These are phyloP conservation scores for Nesospiza acunhae DNA, from an alignment of 2,113 vertebrate species.

Conservation along the genomic window DNA sequence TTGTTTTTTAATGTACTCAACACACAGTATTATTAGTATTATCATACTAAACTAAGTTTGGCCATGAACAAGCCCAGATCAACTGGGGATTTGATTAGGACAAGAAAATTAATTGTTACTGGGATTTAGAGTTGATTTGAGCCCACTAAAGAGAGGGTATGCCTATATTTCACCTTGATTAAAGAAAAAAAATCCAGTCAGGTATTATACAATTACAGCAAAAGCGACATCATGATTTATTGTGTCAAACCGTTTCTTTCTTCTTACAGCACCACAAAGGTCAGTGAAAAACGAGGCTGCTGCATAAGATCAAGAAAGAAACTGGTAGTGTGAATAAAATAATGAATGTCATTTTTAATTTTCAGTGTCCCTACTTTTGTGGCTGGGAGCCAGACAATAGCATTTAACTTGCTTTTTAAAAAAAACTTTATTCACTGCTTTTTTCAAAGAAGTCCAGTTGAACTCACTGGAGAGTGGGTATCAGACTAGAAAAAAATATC, in stretches of 20 bases:
- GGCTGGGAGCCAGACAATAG: not conserved
- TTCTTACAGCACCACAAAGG: constrained; percentile 16
- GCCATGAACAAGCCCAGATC: not conserved
- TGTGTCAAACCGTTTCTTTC: constrained; percentile 18
- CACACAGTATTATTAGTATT: not conserved
- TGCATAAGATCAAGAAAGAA: not conserved
- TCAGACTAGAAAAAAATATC: not conserved
- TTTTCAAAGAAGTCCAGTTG: not conserved
- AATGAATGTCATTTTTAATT: constrained; percentile 39
- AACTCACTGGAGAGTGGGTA: not conserved
- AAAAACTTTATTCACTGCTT: not conserved
- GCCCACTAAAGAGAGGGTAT: not conserved
- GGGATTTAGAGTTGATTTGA: constrained; percentile 26
- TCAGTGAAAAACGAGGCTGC: constrained; percentile 25
- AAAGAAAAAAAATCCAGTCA: not conserved
- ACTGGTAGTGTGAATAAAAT: not conserved
- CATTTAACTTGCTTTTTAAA: not conserved
- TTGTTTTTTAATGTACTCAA: not conserved
- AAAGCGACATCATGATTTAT: constrained; percentile 44
- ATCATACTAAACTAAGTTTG: not conserved
- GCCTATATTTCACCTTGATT: constrained; percentile 56
- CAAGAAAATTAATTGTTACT: constrained; percentile 51
- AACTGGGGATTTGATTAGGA: not conserved
- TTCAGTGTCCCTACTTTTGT: not conserved
- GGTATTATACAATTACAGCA: constrained; percentile 46